Evolutionary conservation across 2,113 vertebrate genomes (phyloP).

Genomic region (Entomyzon cyanotis): DNA sequence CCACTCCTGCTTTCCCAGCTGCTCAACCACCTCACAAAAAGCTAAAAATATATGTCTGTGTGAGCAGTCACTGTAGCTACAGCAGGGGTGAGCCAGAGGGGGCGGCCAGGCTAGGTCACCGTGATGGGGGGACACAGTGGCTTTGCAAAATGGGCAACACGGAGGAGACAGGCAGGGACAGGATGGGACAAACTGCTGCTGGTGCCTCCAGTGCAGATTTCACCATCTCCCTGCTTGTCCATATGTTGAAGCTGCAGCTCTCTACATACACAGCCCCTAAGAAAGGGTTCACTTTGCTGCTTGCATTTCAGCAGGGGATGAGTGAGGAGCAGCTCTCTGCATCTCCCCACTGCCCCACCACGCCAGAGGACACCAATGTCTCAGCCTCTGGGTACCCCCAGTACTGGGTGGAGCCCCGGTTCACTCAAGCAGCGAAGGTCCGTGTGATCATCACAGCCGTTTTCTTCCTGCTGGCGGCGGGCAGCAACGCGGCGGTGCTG

Average conservation of each 20-base stretch:
- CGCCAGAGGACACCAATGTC: background rate
- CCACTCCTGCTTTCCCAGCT: background rate
- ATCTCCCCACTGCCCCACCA: background rate
- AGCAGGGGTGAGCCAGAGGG: background rate
- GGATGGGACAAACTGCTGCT: background rate
- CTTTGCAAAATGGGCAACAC: accelerated
- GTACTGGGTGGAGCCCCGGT: constrained; percentile 55
- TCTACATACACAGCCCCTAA: background rate
- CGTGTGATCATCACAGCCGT: constrained; percentile 55
- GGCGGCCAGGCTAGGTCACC: background rate
- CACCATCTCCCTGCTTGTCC: background rate
- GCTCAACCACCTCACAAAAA: background rate
- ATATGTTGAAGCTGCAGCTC: background rate
- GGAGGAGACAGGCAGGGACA: background rate
- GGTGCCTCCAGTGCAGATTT: background rate
- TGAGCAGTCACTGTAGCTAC: background rate
- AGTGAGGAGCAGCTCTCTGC: background rate
- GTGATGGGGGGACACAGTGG: accelerated
- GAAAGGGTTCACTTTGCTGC: background rate
- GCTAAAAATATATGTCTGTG: constrained; percentile 27
- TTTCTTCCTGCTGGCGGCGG: constrained; percentile 56
- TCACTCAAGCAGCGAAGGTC: constrained; percentile 33
- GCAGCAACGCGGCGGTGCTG: constrained; percentile 52
- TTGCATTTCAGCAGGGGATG: background rate
- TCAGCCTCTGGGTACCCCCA: background rate